These are phyloP conservation scores for fruit fly (Drosophila melanogaster) DNA, from an alignment of 1,140 invertebrate genomes.

Conservation along the genomic window DNA sequence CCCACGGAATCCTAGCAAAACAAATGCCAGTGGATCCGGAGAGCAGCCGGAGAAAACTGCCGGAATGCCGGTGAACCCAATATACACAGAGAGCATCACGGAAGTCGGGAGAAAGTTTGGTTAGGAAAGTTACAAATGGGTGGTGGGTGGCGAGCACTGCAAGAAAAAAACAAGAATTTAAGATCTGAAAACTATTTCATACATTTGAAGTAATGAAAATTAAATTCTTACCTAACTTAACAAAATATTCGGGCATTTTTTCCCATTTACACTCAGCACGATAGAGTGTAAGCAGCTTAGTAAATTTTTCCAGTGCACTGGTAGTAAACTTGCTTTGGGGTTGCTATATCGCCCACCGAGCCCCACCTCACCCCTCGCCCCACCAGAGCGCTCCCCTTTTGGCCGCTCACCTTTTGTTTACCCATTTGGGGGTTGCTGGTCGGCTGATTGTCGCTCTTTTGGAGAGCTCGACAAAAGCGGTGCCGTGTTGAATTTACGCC, in stretches of 20 bases:
- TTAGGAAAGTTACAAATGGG: constrained; percentile 41
- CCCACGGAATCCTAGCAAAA: constrained; percentile 57
- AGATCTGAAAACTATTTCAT: no score
- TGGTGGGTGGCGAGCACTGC: constrained; percentile 28
- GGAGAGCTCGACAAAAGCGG: constrained; percentile 42
- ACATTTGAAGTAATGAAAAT: no score
- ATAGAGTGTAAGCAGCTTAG: no score
- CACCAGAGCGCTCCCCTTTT: constrained; percentile 10
- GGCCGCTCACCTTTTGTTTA: constrained; percentile 48
- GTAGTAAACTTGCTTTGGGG: constrained; percentile 49
- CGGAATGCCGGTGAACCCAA: constrained; percentile 64
- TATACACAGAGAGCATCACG: neutral
- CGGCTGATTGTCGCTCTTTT: constrained; percentile 33
- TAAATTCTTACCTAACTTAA: no score
- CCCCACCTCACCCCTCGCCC: constrained; percentile 3
- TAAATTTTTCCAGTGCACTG: constrained; percentile 7
- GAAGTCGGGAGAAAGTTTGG: constrained; percentile 12
- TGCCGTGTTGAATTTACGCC: constrained; percentile 69
- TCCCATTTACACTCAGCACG: no score
- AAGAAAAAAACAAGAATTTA: neutral
- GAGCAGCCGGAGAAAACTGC: constrained; percentile 40
- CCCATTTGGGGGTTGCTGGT: constrained; percentile 63
- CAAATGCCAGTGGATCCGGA: constrained; percentile 33
- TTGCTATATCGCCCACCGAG: constrained; percentile 39
- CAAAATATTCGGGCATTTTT: no score